Percentiles rank a stretch among this genome's conserved stretches.
phyloP scores from a whole-genome alignment of 2,888 invertebrate genomes.

The Agapetus fuscipes region DNA sequence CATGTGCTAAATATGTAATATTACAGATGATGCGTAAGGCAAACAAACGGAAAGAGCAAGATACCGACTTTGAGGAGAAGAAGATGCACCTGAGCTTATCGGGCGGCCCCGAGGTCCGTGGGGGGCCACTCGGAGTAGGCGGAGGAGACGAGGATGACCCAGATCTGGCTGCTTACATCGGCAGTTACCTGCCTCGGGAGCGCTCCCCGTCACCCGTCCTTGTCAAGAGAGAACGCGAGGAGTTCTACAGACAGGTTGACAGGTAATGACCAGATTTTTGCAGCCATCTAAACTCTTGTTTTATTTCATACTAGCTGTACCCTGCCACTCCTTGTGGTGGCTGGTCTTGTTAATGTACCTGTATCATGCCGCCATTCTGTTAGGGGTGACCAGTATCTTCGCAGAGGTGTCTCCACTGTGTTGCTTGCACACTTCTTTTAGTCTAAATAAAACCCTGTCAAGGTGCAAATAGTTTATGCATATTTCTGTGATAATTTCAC shows the following conservation, averaged over 20 bases:
- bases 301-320: no score
- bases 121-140: slow-evolving; percentile 10
- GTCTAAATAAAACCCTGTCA: no score
- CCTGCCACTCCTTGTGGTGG: no score
- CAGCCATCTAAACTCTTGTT: neutral
- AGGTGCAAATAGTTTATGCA: no score
- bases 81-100: slow-evolving; percentile 76
- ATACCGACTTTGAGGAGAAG: slow-evolving; percentile 86
- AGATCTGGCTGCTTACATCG: slow-evolving; percentile 21
- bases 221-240: slow-evolving; percentile 15
- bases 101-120: slow-evolving; percentile 5
- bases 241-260: slow-evolving; percentile 12
- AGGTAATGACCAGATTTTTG: slow-evolving; percentile 5
- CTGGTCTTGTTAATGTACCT: no score
- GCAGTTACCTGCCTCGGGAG: slow-evolving; percentile 23
- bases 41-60: slow-evolving; percentile 86
- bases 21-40: slow-evolving; percentile 73
- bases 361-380: no score
- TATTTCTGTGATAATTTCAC: neutral
- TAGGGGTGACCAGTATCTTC: no score
- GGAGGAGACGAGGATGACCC: slow-evolving; percentile 17
- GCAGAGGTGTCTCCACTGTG: no score
- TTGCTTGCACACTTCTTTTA: no score
- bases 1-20: no score
- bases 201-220: slow-evolving; percentile 20